phyloP scores from a whole-genome alignment of 2,113 vertebrate species.

The Dipodomys merriami region DNA sequence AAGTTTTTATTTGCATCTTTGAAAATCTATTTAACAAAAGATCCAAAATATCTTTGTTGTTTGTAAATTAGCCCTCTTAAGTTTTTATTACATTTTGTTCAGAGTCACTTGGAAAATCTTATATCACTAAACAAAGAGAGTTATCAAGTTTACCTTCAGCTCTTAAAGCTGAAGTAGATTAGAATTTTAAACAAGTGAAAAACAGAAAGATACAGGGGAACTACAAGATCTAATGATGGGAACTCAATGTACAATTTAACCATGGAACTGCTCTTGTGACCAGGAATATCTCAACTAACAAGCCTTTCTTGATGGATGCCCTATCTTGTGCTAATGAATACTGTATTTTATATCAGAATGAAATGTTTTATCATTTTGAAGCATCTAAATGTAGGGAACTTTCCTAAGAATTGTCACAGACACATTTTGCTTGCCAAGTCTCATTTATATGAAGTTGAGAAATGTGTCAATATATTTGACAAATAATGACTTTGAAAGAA shows the following conservation, averaged over 20 bases:
- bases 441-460: too few relatives aligned
- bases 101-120: not conserved
- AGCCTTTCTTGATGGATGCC: too few relatives aligned
- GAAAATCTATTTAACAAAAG: not conserved
- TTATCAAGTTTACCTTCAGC: not conserved
- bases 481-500: too few relatives aligned
- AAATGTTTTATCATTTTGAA: too few relatives aligned
- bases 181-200: slow-evolving; percentile 2
- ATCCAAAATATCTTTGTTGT: not conserved
- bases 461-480: too few relatives aligned
- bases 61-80: not conserved
- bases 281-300: not conserved
- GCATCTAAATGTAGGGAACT: too few relatives aligned
- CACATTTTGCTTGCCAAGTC: too few relatives aligned
- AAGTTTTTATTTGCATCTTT: not conserved
- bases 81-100: not conserved
- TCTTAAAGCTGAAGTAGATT: not conserved
- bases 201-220: not conserved
- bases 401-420: too few relatives aligned
- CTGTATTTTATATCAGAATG: too few relatives aligned
- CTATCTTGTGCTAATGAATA: too few relatives aligned
- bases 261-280: not conserved
- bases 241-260: not conserved
- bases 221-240: not conserved
- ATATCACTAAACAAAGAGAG: not conserved